Base-by-base conservation (phyloP, 2,888 invertebrate genomes). In the Dioctria linearis region DNA sequence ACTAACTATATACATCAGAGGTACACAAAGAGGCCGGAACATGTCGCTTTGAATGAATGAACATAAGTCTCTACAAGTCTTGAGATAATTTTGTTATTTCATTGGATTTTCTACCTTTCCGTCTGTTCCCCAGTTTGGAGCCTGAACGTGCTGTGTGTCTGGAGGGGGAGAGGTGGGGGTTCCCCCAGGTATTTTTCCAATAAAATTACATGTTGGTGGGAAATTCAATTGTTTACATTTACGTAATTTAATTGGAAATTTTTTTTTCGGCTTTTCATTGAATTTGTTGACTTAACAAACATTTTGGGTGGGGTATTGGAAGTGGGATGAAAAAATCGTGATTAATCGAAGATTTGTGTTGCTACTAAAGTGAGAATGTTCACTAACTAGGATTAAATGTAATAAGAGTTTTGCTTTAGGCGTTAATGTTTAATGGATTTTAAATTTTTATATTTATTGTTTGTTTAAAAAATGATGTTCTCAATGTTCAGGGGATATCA, bases 201-300 rank as follows among this genome's bases (percentile, higher is more conserved):
- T 61, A 61, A 61, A 61, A 11, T 61, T 61, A 61, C 61, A 61
- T 61, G 61, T 37, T 61, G 61, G 61, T 61, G 25, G 37, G 39
- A 61, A 61, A 61, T 39, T 61, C 61, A 61, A 61, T 61, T 61
- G 61, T 61, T 61, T 61, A 61, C 61, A 61, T 61, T 61, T 61
- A 39, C 61, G 61, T 61, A 61, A 61, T 61, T 61, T 61, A 8
- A 6, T 39, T 61, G 61, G 39, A 61, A 61, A 37, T 61, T 61
- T 39, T 39, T 61, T 61, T 37, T 46, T 8, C 54, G 5, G 39
- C 61, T 5, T 5, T 39, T 4, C 37, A 39, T 25, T 39, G 61
- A 61, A 61, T 39, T 39, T 61, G 61, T 61, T 61, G 61, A 61
- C 37, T 39, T 39, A 61, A 25, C 8, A 37, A 37, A 61, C 2